Evolutionary conservation across 2,113 vertebrate genomes (phyloP), one percentile per base, ranked within the genome.

Genomic region (Syngnathoides biaculeatus): DNA sequence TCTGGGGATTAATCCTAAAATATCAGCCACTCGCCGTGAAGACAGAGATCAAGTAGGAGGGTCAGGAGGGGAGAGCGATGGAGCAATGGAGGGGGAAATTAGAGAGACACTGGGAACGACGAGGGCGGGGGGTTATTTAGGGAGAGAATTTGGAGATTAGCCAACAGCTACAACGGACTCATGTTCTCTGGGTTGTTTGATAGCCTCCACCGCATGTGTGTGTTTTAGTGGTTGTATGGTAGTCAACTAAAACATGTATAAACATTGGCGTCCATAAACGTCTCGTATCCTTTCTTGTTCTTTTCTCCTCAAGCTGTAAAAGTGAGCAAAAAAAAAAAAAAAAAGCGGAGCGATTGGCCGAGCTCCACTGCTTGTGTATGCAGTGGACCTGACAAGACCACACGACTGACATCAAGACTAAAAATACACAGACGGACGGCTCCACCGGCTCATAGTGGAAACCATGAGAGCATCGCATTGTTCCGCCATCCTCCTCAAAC

Each of bases 331-430:
- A n/a, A n/a, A n/a, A n/a, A n/a, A n/a, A n/a, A n/a, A n/a, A n/a
- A n/a, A 30, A 57, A 30, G 20, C n/a, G 66, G 42, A 59, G 52
- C 20, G 66, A 69, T 71, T 84, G 82, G 79, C 35, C 27, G 30
- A 62, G 69, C 78, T 86, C 79, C 86, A 82, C 78, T 78, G 79
- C 86, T 39, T 80, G 80, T 86, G 89, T 87, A 86, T 87, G 83
- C 89, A 87, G 76, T 87, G 88, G 78, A 84, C 86, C 88, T 89
- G 89, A 90, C 88, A 87, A 88, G 87, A 90, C 86, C 86, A 87
- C 72, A 84, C 79, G 77, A 71, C 77, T 91, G 88, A 88, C 89
- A 89, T 91, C 88, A 90, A 73, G 75, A 71, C 89, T 91, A 92
- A 86, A 92, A 91, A 92, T 92, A 91, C 78, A 77, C 79, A 48